Base-by-base conservation (phyloP, 2,797 vertebrate species). In the Ptychobarbus kaznakovi region DNA sequence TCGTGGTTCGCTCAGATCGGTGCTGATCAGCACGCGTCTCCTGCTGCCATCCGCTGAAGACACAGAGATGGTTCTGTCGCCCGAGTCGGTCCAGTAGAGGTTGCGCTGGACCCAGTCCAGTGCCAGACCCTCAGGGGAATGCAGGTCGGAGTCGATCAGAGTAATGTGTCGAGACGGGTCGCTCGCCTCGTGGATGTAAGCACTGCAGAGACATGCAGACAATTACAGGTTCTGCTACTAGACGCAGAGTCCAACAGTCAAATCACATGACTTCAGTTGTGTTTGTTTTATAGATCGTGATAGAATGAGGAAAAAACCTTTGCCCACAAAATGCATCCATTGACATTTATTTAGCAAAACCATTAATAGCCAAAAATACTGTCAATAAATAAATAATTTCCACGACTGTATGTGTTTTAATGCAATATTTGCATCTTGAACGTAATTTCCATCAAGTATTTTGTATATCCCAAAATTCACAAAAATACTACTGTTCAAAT, bases 41-140 rank as follows among this genome's bases (percentile, higher is more conserved):
- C 95, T 97, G 88, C 92, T 93, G 32, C 98, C 98, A 7, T 99
- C 97, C 9, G 95, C 93, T 0, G 97, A 98, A 80, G 97, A 97
- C 90, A 99, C 97, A 0, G 97, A 98, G 93, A 99, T 97, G 91
- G 96, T 97, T 89, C 97, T 97, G 90, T 97, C 97, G 16, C 98
- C 97, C 0, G 98, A 99, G 92, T 99, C 98, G 0, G 98, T 96
- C 98, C 98, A 99, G 93, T 99, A 99, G 91, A 99, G 95, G 90
- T 99, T 99, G 93, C 97, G 97, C 68, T 99, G 98, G 72, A 99
- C 96, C 98, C 98, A 99, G 93, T 99, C 98, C 83, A 99, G 93
- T 0, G 98, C 98, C 92, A 99, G 93, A 46, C 98, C 98, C 91
- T 97, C 97, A 0, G 98, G 98, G 16, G 97, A 97, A 89, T 97